These are phyloP conservation scores for Rhodeus uyekii DNA, from an alignment of 2,797 vertebrate species.

Conservation along the genomic window DNA sequence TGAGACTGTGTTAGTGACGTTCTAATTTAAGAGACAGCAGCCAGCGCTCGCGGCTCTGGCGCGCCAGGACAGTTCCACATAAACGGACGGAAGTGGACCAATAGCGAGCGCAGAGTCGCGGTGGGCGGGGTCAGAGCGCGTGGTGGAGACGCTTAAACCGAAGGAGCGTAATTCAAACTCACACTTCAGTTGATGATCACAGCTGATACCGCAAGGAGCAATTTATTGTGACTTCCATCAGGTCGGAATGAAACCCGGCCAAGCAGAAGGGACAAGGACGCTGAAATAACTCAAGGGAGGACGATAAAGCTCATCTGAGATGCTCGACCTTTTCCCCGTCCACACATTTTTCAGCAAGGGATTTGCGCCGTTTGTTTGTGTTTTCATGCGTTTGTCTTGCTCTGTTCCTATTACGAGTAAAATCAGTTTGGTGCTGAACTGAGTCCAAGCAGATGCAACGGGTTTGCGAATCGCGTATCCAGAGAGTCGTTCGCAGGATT, in stretches of 20 bases:
- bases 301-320: constrained; percentile 42
- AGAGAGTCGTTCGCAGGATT: constrained; percentile 46
- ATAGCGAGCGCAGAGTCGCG: constrained; percentile 57
- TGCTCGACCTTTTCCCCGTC: constrained; percentile 30
- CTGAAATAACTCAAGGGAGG: constrained; percentile 23
- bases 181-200: constrained; percentile 39
- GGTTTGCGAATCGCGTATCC: constrained; percentile 16
- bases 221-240: constrained; percentile 8
- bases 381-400: not conserved
- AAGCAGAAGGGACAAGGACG: constrained; percentile 6
- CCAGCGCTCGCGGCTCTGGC: constrained; percentile 13
- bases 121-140: constrained; percentile 60
- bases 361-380: constrained; percentile 35
- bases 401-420: not conserved
- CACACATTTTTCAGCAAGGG: constrained; percentile 17
- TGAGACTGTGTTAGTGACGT: constrained; percentile 29
- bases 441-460: constrained; percentile 56
- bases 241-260: constrained; percentile 13
- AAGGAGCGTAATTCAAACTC: constrained; percentile 90
- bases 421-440: constrained; percentile 15
- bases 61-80: constrained; percentile 25
- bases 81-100: constrained; percentile 62
- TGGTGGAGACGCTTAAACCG: constrained; percentile 79
- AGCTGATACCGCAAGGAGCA: constrained; percentile 10
- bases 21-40: constrained; percentile 40